Evolutionary conservation across 2,888 invertebrate species (phyloP).

Genomic region (Nysson spinosus): DNA sequence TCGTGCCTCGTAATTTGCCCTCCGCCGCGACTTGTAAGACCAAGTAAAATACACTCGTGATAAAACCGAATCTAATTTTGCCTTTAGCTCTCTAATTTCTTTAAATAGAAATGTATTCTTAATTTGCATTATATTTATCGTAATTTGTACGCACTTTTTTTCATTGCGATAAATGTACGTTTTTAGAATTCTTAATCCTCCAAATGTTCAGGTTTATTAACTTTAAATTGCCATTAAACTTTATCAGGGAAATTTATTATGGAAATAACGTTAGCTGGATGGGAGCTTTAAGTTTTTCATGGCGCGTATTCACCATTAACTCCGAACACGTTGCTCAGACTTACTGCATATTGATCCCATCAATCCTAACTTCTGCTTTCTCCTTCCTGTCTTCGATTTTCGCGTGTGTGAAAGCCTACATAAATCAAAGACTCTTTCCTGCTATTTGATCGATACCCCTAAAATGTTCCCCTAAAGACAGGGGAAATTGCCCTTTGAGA

Average conservation of each 20-base stretch:
- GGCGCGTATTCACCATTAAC: slow-evolving; percentile 69
- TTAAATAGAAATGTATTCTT: too few species aligned
- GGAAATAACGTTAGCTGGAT: slow-evolving; percentile 6
- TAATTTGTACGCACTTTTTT: too few species aligned
- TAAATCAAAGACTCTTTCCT: slow-evolving; percentile 41
- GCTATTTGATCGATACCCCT: slow-evolving; percentile 36
- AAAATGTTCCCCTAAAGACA: background rate
- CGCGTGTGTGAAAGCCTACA: slow-evolving; percentile 9
- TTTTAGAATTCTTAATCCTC: too few species aligned
- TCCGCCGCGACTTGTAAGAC: background rate
- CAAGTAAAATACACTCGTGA: background rate
- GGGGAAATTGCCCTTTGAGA: background rate
- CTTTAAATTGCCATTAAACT: slow-evolving; percentile 5
- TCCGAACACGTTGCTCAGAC: slow-evolving; percentile 70
- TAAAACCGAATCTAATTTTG: too few species aligned
- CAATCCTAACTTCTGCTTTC: slow-evolving; percentile 68
- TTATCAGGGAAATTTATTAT: background rate
- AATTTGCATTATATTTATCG: too few species aligned
- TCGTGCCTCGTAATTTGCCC: slow-evolving; percentile 31
- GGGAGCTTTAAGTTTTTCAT: slow-evolving; percentile 48
- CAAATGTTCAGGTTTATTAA: background rate
- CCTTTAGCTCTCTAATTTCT: too few species aligned
- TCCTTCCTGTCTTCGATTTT: slow-evolving; percentile 47
- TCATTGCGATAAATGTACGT: too few species aligned
- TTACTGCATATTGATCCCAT: slow-evolving; percentile 77